These are phyloP conservation scores for Diarsia dahlii DNA, from an alignment of 2,888 invertebrate species.

Conservation along the genomic window DNA sequence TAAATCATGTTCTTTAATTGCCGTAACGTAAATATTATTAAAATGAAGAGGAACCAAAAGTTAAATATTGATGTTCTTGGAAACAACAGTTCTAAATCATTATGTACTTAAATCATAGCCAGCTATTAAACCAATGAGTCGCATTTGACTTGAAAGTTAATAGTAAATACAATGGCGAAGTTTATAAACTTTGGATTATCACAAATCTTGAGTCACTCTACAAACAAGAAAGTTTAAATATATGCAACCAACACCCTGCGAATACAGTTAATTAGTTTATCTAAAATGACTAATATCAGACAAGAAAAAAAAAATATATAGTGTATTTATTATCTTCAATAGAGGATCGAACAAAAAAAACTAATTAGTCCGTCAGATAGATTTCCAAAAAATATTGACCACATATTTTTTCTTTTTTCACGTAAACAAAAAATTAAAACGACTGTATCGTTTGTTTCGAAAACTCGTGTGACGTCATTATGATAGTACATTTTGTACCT, in stretches of 20 bases:
- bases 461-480: too few species aligned
- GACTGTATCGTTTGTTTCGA: too few species aligned
- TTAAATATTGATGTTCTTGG: constrained; percentile 11
- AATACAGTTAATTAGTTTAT: not conserved
- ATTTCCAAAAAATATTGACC: too few species aligned
- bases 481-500: too few species aligned
- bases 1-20: constrained; percentile 18
- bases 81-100: not conserved
- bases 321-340: too few species aligned
- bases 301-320: too few species aligned
- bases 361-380: too few species aligned
- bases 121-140: not conserved
- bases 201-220: not conserved
- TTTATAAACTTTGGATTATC: not conserved
- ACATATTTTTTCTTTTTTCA: too few species aligned
- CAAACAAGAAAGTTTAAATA: not conserved
- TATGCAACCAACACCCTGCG: not conserved
- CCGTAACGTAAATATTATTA: constrained; percentile 14
- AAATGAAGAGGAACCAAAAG: not conserved
- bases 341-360: too few species aligned
- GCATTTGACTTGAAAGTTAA: not conserved
- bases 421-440: too few species aligned
- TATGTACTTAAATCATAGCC: not conserved
- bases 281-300: too few species aligned
- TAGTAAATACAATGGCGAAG: not conserved